These are phyloP conservation scores for Calyptommatus sinebrachiatus DNA, from an alignment of 2,113 vertebrate species.

Conservation along the genomic window DNA sequence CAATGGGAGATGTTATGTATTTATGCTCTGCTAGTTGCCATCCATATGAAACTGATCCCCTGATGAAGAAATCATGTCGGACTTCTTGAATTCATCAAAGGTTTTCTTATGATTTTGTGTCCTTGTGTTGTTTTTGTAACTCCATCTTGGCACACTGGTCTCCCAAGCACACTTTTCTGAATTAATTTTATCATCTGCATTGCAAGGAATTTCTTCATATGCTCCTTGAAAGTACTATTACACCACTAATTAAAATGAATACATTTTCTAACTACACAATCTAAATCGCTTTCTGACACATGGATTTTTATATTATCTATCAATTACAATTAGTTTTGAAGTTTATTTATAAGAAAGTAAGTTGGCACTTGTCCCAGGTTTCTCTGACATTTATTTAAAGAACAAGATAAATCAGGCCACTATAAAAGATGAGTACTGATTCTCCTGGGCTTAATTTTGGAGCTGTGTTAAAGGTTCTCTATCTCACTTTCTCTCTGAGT, in stretches of 20 bases:
- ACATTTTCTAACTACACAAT: conserved; percentile 22
- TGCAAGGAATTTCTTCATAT: background rate
- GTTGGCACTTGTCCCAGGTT: conserved; percentile 3
- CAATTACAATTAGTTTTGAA: background rate
- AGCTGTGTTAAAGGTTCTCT: background rate
- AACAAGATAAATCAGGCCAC: conserved; percentile 27
- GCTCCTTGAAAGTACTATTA: background rate
- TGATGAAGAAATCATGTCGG: too few species aligned
- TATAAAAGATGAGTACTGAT: background rate
- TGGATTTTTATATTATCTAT: conserved; percentile 9
- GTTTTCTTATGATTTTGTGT: too few species aligned
- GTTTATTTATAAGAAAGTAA: conserved; percentile 15
- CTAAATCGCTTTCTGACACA: conserved; percentile 18
- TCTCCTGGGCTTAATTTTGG: conserved; percentile 24
- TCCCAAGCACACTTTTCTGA: background rate
- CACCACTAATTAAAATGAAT: conserved; percentile 13
- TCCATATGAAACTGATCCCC: too few species aligned
- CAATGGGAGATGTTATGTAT: too few species aligned
- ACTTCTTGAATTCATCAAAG: too few species aligned
- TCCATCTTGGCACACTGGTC: background rate
- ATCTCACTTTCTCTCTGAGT: background rate
- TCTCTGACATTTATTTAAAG: conserved; percentile 23
- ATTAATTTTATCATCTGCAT: conserved; percentile 17
- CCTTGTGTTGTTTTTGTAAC: background rate
- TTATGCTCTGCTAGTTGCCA: too few species aligned